These are phyloP conservation scores for Sminthurinus signatus DNA, from an alignment of 1,140 invertebrate species.

Conservation along the genomic window DNA sequence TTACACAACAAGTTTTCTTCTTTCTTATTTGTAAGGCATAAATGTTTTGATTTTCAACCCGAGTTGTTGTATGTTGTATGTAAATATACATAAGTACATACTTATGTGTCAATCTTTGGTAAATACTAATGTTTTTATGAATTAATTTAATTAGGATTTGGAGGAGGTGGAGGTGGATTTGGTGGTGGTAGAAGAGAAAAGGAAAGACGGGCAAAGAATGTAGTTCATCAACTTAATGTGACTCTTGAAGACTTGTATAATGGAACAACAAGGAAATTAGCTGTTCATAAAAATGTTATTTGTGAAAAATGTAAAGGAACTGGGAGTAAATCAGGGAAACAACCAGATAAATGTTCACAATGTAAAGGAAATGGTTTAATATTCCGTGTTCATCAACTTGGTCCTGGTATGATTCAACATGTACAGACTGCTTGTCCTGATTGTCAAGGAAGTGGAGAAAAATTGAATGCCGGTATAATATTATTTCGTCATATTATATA, in stretches of 20 bases:
- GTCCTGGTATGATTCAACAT: conserved; percentile 94
- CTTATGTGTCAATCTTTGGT: too few species aligned
- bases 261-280: conserved; percentile 86
- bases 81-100: too few species aligned
- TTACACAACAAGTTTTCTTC: too few species aligned
- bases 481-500: too few species aligned
- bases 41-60: conserved; percentile 99
- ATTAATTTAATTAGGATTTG: too few species aligned
- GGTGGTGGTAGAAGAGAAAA: conserved; percentile 50
- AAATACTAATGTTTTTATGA: too few species aligned
- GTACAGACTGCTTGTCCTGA: conserved; percentile 82
- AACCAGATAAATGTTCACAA: conserved; percentile 74
- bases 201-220: conserved; percentile 81
- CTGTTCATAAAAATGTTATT: conserved; percentile 93
- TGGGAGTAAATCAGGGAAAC: conserved; percentile 86
- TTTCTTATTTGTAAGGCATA: too few species aligned
- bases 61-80: too few species aligned
- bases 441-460: conserved; percentile 82
- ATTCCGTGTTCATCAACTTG: conserved; percentile 84
- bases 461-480: conserved; percentile 68
- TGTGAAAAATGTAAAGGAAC: conserved; percentile 93
- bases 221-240: conserved; percentile 87
- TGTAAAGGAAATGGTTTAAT: conserved; percentile 90
- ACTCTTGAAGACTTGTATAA: conserved; percentile 95
- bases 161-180: conserved; percentile 58